Percentiles rank a stretch among this genome's conserved stretches.
phyloP scores from a whole-genome alignment of 1,140 invertebrate genomes.

The Drosophila sproati region DNA sequence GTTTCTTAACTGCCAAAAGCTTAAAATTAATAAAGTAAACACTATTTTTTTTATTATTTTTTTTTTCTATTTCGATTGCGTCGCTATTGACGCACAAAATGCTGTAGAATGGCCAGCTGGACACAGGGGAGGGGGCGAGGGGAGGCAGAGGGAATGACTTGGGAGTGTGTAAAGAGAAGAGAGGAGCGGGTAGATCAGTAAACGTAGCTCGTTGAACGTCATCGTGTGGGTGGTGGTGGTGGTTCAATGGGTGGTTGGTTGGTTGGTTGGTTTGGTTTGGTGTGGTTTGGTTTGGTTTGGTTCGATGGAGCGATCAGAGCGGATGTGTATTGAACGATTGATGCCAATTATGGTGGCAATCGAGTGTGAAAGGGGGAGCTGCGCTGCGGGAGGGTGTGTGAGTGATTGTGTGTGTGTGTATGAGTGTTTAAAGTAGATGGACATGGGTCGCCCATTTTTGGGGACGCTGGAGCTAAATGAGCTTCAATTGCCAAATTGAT shows the following conservation, averaged over 20 bases:
- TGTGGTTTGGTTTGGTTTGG: not conserved
- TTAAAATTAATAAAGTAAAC: constrained; percentile 83
- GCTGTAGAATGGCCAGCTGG: constrained; percentile 30
- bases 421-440: not conserved
- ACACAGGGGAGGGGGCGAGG: not conserved
- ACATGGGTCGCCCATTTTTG: constrained; percentile 59
- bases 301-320: constrained; percentile 2
- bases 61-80: constrained; percentile 43
- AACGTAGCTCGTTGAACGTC: constrained; percentile 20
- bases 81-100: constrained; percentile 72
- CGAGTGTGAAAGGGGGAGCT: not conserved
- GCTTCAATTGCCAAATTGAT: constrained; percentile 74
- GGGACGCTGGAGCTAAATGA: constrained; percentile 61
- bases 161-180: not conserved
- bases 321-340: constrained; percentile 51
- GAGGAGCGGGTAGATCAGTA: not conserved
- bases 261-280: constrained; percentile 2
- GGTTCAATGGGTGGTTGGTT: constrained; percentile 1
- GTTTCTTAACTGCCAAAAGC: constrained; percentile 75
- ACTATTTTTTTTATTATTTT: constrained; percentile 51
- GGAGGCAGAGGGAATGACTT: not conserved
- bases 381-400: not conserved
- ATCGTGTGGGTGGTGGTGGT: not conserved
- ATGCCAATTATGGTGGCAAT: constrained; percentile 31
- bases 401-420: not conserved